Conservation (phyloP, 2,797 vertebrate species). For the Antennarius maculatus region DNA sequence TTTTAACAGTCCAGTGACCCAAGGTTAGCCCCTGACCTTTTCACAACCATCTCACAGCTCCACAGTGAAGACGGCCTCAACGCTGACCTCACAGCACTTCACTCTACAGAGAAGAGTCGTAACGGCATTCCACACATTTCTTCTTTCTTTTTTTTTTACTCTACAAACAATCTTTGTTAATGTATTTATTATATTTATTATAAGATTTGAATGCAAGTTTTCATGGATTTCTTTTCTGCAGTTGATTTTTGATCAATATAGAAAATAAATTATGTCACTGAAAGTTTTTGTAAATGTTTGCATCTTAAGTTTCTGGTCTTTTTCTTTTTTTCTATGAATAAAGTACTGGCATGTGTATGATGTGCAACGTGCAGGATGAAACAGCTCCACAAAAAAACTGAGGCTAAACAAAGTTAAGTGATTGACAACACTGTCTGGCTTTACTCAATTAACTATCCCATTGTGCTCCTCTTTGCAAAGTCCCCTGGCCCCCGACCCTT, state of each 20-base stretch:
- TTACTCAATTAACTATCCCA: slow-evolving; percentile 99
- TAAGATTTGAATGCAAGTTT: background rate
- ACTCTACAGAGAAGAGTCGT: slow-evolving; percentile 50
- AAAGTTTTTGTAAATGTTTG: background rate
- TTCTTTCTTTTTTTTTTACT: background rate
- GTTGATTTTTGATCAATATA: slow-evolving; percentile 4
- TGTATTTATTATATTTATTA: background rate
- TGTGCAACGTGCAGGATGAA: slow-evolving; percentile 68
- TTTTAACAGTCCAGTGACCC: slow-evolving; percentile 86
- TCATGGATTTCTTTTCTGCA: background rate
- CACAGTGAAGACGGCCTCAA: slow-evolving; percentile 45
- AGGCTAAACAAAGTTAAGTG: slow-evolving; percentile 97
- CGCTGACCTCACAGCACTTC: slow-evolving; percentile 57
- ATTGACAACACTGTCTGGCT: slow-evolving; percentile 99
- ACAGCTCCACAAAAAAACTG: slow-evolving; percentile 73
- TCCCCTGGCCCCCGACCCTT: slow-evolving; percentile 76
- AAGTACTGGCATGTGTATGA: slow-evolving; percentile 63
- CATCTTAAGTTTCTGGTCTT: background rate
- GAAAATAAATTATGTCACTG: background rate
- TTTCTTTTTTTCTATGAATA: slow-evolving; percentile 51
- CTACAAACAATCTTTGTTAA: background rate
- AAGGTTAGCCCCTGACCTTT: slow-evolving; percentile 89
- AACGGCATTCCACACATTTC: slow-evolving; percentile 57
- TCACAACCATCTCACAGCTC: slow-evolving; percentile 62
- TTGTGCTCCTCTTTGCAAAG: slow-evolving; percentile 93